Conservation (phyloP, 2,797 vertebrate genomes). For the Botia almorhae region DNA sequence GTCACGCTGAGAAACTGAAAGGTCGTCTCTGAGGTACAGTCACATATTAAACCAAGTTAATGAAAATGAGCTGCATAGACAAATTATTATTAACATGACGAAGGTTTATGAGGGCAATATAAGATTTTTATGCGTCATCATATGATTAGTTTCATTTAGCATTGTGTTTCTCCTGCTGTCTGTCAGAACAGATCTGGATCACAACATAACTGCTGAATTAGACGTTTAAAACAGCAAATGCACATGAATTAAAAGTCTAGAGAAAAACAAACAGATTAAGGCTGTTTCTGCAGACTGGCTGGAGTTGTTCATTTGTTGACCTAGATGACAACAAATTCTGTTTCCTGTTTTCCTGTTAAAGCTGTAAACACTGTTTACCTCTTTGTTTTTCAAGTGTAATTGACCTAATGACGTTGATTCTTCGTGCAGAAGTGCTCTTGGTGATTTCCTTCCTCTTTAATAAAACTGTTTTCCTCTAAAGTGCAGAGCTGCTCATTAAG, state of each 20-base stretch:
- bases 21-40: constrained; percentile 38
- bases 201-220: too few species aligned
- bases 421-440: constrained; percentile 63
- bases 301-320: constrained; percentile 5
- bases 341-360: constrained; percentile 28
- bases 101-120: too few species aligned
- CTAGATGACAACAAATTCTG: background rate
- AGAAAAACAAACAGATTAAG: background rate
- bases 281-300: background rate
- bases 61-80: too few species aligned
- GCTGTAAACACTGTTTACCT: constrained; percentile 24
- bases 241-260: too few species aligned
- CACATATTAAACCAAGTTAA: too few species aligned
- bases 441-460: constrained; percentile 70
- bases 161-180: too few species aligned
- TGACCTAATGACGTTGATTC: constrained; percentile 63
- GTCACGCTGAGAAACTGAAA: constrained; percentile 26
- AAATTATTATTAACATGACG: too few species aligned
- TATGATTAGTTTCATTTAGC: too few species aligned
- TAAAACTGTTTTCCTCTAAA: constrained; percentile 43
- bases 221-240: too few species aligned
- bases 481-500: constrained; percentile 40
- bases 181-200: too few species aligned
- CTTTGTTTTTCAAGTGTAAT: constrained; percentile 54
- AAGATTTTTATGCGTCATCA: too few species aligned